A percentile compares a stretch with the other conserved stretches of the same genome.
These are phyloP conservation scores for Meles meles DNA, from an alignment of 2,113 vertebrate genomes.

Conservation along the genomic window DNA sequence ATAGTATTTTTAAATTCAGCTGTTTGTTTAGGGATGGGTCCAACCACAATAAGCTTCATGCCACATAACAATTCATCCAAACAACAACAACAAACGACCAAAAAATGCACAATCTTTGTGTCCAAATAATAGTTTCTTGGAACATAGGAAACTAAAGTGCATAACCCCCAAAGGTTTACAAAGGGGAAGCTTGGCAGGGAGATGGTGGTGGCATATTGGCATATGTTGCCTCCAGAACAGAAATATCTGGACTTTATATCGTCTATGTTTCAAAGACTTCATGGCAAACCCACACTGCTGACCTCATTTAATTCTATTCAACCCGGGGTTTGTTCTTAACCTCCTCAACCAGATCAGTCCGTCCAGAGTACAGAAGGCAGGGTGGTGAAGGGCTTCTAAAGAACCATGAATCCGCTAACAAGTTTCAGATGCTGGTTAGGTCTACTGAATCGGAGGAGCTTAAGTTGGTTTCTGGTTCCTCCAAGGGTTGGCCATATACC, in stretches of 20 bases:
- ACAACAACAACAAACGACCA: not conserved
- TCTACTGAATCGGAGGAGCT: constrained; percentile 23
- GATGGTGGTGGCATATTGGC: not conserved
- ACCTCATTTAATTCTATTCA: constrained; percentile 45
- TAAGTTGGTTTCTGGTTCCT: not conserved
- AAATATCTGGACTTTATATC: not conserved
- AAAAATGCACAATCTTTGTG: constrained; percentile 75
- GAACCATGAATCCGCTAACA: constrained; percentile 9
- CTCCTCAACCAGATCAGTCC: not conserved
- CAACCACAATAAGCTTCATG: constrained; percentile 79
- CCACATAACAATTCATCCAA: constrained; percentile 76
- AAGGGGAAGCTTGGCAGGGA: not conserved
- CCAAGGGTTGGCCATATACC: not conserved
- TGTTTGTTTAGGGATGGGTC: constrained; percentile 83
- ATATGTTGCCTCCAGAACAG: not conserved
- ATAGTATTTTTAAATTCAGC: constrained; percentile 77
- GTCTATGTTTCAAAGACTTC: constrained; percentile 28
- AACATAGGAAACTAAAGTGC: constrained; percentile 30
- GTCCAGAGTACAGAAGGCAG: not conserved
- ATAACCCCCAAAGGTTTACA: constrained; percentile 60
- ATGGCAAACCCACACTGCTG: constrained; percentile 10
- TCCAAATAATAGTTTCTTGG: constrained; percentile 74
- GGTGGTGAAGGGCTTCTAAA: not conserved
- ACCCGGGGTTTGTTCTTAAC: not conserved
- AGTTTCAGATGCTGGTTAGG: not conserved